Evolutionary conservation across 2,888 invertebrate genomes (phyloP).

Genomic region (Erannis defoliaria): DNA sequence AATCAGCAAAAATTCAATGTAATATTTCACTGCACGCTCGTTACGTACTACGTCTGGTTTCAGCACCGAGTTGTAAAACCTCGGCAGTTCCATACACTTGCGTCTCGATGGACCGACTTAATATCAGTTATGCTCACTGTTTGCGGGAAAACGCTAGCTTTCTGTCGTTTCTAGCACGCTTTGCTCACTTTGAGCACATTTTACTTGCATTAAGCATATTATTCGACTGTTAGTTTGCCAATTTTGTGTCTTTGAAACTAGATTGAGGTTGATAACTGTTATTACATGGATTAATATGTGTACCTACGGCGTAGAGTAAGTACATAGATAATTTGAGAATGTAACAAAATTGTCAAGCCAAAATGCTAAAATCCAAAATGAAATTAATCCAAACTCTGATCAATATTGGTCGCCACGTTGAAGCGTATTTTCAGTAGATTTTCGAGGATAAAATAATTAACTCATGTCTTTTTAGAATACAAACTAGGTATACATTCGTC

Average conservation of each 20-base stretch:
- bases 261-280: neutral
- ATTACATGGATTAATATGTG: constrained; percentile 6
- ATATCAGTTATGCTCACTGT: constrained; percentile 32
- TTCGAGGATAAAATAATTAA: no score
- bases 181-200: constrained; percentile 16
- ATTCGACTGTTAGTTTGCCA: constrained; percentile 13
- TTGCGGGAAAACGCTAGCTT: constrained; percentile 12
- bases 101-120: constrained; percentile 43
- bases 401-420: no score
- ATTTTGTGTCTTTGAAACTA: constrained; percentile 11
- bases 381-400: no score
- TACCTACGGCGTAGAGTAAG: neutral
- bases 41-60: constrained; percentile 29
- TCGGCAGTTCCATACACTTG: constrained; percentile 40
- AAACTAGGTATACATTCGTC: no score
- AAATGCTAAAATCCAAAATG: no score
- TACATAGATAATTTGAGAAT: neutral
- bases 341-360: no score
- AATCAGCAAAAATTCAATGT: neutral
- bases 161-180: constrained; percentile 2
- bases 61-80: constrained; percentile 28
- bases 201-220: constrained; percentile 19
- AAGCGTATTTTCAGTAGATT: no score
- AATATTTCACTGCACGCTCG: neutral
- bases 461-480: no score